These are phyloP conservation scores for Caenorhabditis sp. DNA, from an alignment of 2,888 invertebrate genomes.

Conservation along the genomic window DNA sequence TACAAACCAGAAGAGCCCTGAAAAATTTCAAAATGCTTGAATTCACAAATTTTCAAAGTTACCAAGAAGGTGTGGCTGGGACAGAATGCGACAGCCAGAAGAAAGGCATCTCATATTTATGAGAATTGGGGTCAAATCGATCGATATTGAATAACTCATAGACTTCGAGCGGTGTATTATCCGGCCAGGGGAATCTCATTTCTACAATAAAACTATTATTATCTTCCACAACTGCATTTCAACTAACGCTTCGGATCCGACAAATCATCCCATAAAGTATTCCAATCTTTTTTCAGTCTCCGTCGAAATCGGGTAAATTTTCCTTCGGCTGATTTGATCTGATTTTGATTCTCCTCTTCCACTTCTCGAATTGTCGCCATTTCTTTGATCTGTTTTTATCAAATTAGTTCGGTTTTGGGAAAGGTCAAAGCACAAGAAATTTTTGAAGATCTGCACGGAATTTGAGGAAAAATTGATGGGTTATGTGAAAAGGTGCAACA, in stretches of 20 bases:
- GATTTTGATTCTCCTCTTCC: not conserved
- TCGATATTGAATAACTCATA: conserved; percentile 69
- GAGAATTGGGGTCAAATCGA: conserved; percentile 42
- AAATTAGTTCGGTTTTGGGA: not conserved
- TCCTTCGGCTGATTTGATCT: not conserved
- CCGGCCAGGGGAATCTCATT: conserved; percentile 68
- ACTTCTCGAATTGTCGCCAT: not conserved
- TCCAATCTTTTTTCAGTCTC: conserved; percentile 30
- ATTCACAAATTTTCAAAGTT: conserved; percentile 5
- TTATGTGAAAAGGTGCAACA: too few species aligned
- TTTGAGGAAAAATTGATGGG: too few species aligned
- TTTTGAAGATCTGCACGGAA: too few species aligned
- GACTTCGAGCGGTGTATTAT: conserved; percentile 67
- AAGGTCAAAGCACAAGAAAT: not conserved
- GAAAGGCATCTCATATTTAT: conserved; percentile 61
- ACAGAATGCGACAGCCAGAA: conserved; percentile 63
- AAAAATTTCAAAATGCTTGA: conserved; percentile 23
- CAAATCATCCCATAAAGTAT: conserved; percentile 32
- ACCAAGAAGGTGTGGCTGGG: conserved; percentile 69
- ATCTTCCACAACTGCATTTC: not conserved
- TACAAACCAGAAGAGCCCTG: conserved; percentile 68
- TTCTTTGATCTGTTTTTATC: not conserved
- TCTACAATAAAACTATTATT: conserved; percentile 53
- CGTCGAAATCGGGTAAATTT: conserved; percentile 18
- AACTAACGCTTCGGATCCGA: conserved; percentile 28